A percentile compares a stretch with the other conserved stretches of the same genome.
These are phyloP conservation scores for Cheilosia urbana DNA, from an alignment of 2,888 invertebrate species.

Conservation along the genomic window DNA sequence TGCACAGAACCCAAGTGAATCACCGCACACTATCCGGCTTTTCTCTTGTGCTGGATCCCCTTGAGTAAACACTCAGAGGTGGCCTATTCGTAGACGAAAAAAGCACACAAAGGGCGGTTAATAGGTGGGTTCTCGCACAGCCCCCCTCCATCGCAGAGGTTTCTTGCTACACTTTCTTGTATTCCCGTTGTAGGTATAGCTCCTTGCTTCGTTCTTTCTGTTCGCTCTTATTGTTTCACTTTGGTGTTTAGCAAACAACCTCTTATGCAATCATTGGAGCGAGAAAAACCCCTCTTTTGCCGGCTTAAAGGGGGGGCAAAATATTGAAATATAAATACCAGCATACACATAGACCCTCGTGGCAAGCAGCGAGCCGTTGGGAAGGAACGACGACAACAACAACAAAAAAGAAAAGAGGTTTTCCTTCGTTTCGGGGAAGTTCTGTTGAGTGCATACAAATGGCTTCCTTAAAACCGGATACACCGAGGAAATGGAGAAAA, in stretches of 20 bases:
- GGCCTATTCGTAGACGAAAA: constrained; percentile 25
- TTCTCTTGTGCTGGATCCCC: constrained; percentile 29
- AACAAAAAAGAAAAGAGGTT: constrained; percentile 26
- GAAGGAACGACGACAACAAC: constrained; percentile 1
- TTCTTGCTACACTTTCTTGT: constrained; percentile 5
- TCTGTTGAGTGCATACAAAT: constrained; percentile 75
- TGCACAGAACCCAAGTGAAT: constrained; percentile 54
- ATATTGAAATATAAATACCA: constrained; percentile 71
- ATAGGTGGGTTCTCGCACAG: constrained; percentile 27
- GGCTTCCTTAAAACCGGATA: constrained; percentile 73
- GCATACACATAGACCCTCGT: constrained; percentile 3
- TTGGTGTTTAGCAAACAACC: constrained; percentile 73
- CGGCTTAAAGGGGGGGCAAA: constrained; percentile 63
- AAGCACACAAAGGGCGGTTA: constrained; percentile 46
- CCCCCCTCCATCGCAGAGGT: constrained; percentile 2
- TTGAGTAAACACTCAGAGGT: constrained; percentile 54
- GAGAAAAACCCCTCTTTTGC: constrained; percentile 65
- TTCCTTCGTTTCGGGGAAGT: constrained; percentile 52
- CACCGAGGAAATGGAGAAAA: constrained; percentile 67
- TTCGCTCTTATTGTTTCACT: constrained; percentile 65
- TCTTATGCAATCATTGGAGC: constrained; percentile 70
- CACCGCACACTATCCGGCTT: constrained; percentile 38
- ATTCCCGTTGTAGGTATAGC: background rate
- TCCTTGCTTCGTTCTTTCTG: constrained; percentile 8
- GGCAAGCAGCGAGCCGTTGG: background rate